Evolutionary conservation across 2,113 vertebrate species (phyloP).

Genomic region (Cavia aperea): DNA sequence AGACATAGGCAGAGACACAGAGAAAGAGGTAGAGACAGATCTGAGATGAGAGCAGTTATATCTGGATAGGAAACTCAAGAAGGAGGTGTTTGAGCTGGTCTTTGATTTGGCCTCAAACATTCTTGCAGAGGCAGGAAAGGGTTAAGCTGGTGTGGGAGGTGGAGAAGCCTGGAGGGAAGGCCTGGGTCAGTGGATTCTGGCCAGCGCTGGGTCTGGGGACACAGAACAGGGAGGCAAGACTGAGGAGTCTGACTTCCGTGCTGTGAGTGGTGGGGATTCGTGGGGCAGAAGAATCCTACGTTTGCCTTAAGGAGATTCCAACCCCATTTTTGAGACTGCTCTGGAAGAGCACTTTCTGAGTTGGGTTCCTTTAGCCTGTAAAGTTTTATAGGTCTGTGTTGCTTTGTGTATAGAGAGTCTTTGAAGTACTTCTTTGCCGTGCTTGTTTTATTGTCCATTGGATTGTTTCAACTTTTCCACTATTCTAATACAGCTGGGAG

Average conservation of each 20-base stretch:
- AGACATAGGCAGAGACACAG: not conserved
- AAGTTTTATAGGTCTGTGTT: not conserved
- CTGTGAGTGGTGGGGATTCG: not conserved
- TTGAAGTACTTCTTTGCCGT: not conserved
- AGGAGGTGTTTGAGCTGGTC: not conserved
- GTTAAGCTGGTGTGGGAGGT: not conserved
- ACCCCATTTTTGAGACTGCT: not conserved
- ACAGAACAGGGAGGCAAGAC: not conserved
- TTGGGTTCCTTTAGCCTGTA: not conserved
- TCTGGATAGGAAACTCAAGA: not conserved
- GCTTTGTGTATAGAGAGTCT: not conserved
- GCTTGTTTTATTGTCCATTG: not conserved
- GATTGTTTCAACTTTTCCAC: not conserved
- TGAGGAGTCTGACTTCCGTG: not conserved
- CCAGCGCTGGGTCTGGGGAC: not conserved
- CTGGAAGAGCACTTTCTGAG: not conserved
- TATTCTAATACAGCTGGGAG: constrained; percentile 15
- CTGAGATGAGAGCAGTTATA: not conserved
- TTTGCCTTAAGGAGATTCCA: not conserved
- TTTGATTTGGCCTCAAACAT: not conserved
- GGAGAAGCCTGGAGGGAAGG: not conserved
- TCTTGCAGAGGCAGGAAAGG: not conserved
- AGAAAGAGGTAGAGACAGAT: not conserved
- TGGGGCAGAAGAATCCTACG: not conserved
- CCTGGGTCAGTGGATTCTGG: not conserved